Evolutionary conservation across 2,797 vertebrate genomes (phyloP).

Genomic region (Eidolon dupreanum): DNA sequence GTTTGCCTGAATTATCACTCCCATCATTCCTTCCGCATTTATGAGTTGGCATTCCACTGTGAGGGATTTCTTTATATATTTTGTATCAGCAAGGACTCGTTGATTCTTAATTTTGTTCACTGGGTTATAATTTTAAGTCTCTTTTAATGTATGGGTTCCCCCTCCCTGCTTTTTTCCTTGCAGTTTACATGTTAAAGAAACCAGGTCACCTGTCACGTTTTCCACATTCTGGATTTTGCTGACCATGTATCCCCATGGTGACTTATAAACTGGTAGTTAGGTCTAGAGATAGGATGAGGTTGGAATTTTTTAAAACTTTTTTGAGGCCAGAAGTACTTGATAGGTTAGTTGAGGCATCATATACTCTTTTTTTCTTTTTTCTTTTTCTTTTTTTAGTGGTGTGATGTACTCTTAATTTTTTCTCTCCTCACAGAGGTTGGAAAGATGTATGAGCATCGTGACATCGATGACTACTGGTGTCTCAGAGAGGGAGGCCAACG

Average conservation of each 20-base stretch:
- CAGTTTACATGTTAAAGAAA: background rate
- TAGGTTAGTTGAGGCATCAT: background rate
- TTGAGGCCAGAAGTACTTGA: background rate
- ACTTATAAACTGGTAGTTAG: background rate
- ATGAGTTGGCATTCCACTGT: background rate
- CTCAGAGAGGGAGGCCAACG: slow-evolving; percentile 96
- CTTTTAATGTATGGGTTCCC: background rate
- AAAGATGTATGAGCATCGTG: slow-evolving; percentile 92
- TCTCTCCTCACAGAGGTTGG: slow-evolving; percentile 87
- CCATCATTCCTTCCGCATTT: background rate
- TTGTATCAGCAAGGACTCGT: background rate
- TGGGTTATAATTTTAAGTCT: background rate
- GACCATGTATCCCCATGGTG: background rate
- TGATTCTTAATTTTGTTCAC: background rate
- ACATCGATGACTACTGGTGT: slow-evolving; percentile 91
- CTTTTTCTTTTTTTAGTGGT: background rate
- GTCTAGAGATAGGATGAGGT: background rate
- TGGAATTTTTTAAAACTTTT: slow-evolving; percentile 22
- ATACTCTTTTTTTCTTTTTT: too few relatives aligned
- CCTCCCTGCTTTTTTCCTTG: background rate
- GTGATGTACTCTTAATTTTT: background rate
- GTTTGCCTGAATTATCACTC: background rate
- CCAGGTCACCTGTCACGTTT: background rate
- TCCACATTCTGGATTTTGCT: background rate
- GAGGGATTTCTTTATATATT: background rate